These are phyloP conservation scores for Papilio helenus DNA, from an alignment of 1,140 invertebrate genomes.

Conservation along the genomic window DNA sequence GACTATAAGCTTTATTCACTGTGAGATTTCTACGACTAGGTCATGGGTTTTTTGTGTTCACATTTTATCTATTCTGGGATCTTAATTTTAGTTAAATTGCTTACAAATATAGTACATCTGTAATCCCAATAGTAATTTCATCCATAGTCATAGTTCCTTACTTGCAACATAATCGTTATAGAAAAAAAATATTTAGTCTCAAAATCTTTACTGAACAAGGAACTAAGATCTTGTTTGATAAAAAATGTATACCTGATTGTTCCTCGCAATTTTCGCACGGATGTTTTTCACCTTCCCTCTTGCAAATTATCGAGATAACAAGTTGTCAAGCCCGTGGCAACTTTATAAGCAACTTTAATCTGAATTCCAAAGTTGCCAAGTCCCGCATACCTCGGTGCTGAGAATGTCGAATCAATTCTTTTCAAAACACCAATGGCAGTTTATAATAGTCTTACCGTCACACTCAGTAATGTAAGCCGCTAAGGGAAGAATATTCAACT, in stretches of 20 bases:
- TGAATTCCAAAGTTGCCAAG: slow-evolving; percentile 43
- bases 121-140: too few relatives aligned
- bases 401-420: slow-evolving; percentile 56
- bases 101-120: too few relatives aligned
- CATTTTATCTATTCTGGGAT: too few relatives aligned
- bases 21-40: neutral
- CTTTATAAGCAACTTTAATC: slow-evolving; percentile 61
- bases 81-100: too few relatives aligned
- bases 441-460: neutral
- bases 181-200: too few relatives aligned
- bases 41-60: neutral
- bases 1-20: neutral
- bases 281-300: slow-evolving; percentile 56
- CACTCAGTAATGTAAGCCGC: too few relatives aligned
- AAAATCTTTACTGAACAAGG: too few relatives aligned
- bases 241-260: slow-evolving; percentile 15
- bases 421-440: slow-evolving; percentile 45
- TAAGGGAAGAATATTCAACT: too few relatives aligned
- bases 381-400: slow-evolving; percentile 46
- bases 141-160: too few relatives aligned
- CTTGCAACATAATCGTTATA: too few relatives aligned
- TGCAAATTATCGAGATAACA: slow-evolving; percentile 61
- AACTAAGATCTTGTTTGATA: too few relatives aligned
- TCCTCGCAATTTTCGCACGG: slow-evolving; percentile 41
- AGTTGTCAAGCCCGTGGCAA: slow-evolving; percentile 48